These are phyloP conservation scores for Anseranas semipalmata DNA, from an alignment of 2,113 vertebrate genomes.

Conservation along the genomic window DNA sequence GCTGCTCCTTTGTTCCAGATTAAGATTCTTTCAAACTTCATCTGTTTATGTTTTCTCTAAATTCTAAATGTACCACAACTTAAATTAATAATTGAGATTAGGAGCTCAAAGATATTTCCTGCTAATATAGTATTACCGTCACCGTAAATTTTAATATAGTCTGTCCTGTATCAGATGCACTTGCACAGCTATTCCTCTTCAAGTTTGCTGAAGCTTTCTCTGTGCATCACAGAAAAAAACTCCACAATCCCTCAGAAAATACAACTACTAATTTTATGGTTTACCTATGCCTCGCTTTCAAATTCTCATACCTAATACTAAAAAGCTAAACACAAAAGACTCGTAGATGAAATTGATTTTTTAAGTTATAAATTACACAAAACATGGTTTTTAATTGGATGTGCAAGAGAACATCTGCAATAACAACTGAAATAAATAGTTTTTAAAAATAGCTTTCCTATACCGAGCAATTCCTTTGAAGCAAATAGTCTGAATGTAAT, in stretches of 20 bases:
- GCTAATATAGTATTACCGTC: neutral
- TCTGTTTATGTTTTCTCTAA: neutral
- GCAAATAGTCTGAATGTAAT: neutral
- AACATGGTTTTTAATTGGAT: constrained; percentile 31
- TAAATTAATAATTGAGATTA: neutral
- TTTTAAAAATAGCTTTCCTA: constrained; percentile 36
- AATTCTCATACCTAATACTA: neutral
- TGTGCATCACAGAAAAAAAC: neutral
- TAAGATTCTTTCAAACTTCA: neutral
- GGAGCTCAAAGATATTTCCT: neutral
- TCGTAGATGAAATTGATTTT: neutral
- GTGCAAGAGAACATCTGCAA: neutral
- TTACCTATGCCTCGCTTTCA: neutral
- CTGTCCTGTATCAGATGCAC: accelerated
- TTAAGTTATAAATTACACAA: constrained; percentile 24
- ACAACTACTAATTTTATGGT: neutral
- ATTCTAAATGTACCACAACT: neutral
- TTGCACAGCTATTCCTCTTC: neutral
- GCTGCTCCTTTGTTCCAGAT: neutral
- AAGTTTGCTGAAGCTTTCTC: neutral
- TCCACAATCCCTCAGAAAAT: neutral
- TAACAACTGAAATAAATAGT: neutral
- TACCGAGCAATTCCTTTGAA: neutral
- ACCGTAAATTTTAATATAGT: neutral
- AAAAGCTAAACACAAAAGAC: neutral